Evolutionary conservation across 1,140 invertebrate genomes (phyloP), one percentile per base, ranked within the genome.

Genomic region (Sinella curviseta): DNA sequence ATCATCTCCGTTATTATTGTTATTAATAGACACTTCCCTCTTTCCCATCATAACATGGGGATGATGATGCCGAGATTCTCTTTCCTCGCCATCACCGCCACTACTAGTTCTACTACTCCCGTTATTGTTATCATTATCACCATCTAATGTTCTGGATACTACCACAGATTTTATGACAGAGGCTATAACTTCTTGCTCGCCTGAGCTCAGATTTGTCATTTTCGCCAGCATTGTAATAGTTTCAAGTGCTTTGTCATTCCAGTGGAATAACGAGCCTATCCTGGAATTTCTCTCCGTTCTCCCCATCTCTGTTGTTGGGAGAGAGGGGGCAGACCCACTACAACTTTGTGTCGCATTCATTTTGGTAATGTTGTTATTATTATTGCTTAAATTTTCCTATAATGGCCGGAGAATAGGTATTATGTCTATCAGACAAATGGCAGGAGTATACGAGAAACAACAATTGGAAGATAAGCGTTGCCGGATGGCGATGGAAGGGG

Each of bases 121-220:
- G 30, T 70, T 65, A 26, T 65, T 65, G 57, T 65, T 33, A 70
- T 33, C 65, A 70, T 12, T 24, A 70, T 70, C 65, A 70, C 26
- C 30, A 30, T 70, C 65, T 31, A 70, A 70, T 17, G 65, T 33
- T 31, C 31, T 33, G 28, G 65, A 33, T n/a, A 4, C 3, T 33
- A 70, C 65, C 12, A 33, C 65, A 2, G 65, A 70, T 70, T 70
- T 70, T 70, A 70, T 70, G 65, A 70, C 65, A n/a, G 28, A 30
- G 12, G 65, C 65, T 30, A 70, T 70, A 30, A 70, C 65, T 70
- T 70, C 65, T 33, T 70, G 65, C 65, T 70, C 65, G 1, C 28
- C 31, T 33, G 65, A 70, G n/a, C 65, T 70, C 2, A 70, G 65
- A 70, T 70, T 70, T 70, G 65, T 70, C 65, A 70, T 70, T 70